A percentile compares a stretch with the other conserved stretches of the same genome.
phyloP scores from a whole-genome alignment of 2,888 invertebrate species.

The Caenorhabditis virilis region DNA sequence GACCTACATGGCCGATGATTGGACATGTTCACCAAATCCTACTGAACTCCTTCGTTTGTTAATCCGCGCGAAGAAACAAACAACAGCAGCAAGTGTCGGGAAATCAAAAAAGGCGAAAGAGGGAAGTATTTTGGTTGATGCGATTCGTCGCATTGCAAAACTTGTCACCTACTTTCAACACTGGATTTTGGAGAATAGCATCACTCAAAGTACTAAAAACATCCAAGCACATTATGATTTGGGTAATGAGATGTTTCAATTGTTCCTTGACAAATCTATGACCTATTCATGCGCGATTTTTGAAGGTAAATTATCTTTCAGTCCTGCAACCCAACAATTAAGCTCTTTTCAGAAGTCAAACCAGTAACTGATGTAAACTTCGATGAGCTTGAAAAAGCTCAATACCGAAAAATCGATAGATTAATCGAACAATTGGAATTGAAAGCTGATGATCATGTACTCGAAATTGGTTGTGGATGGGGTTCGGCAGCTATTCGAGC shows the following conservation, averaged over 20 bases:
- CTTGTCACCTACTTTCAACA: slow-evolving; percentile 57
- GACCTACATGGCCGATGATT: slow-evolving; percentile 58
- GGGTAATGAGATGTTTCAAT: slow-evolving; percentile 63
- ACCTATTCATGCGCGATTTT: slow-evolving; percentile 61
- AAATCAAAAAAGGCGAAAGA: slow-evolving; percentile 9
- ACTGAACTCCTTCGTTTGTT: slow-evolving; percentile 52
- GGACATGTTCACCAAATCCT: slow-evolving; percentile 51
- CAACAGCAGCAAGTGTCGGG: slow-evolving; percentile 22
- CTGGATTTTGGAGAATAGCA: slow-evolving; percentile 51
- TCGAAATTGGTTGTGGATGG: slow-evolving; percentile 66
- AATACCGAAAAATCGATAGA: slow-evolving; percentile 52
- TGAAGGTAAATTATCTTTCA: slow-evolving; percentile 22
- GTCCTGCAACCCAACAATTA: not conserved
- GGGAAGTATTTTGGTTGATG: slow-evolving; percentile 9
- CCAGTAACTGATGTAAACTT: slow-evolving; percentile 34
- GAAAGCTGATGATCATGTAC: slow-evolving; percentile 49
- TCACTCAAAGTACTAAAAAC: slow-evolving; percentile 46
- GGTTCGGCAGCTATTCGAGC: slow-evolving; percentile 57
- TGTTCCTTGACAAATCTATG: slow-evolving; percentile 61
- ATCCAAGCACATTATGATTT: slow-evolving; percentile 61
- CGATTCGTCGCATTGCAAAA: slow-evolving; percentile 20
- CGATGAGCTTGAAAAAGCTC: slow-evolving; percentile 46
- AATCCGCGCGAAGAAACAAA: slow-evolving; percentile 53
- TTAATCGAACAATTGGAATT: slow-evolving; percentile 49
- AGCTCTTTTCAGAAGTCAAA: slow-evolving; percentile 13